Conservation (phyloP, 2,113 vertebrate species). For the Nycticebus coucang region DNA sequence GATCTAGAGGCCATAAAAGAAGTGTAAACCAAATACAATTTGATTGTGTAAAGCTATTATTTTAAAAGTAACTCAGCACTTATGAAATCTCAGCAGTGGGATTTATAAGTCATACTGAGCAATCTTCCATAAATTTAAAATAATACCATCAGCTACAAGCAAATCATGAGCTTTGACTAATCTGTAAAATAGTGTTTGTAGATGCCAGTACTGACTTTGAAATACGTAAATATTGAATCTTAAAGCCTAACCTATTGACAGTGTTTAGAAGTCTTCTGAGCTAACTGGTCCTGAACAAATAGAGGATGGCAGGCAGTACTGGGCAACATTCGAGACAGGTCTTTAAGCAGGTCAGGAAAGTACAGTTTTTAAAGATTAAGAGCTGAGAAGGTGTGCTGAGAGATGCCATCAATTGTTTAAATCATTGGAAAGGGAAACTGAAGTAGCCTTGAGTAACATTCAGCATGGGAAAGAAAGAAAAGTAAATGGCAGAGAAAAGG, state of each 20-base stretch:
- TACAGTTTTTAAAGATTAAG: background rate
- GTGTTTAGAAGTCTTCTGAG: background rate
- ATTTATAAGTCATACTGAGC: background rate
- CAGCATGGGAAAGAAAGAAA: background rate
- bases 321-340: background rate
- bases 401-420: background rate
- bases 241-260: background rate
- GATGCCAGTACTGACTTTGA: background rate
- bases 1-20: background rate
- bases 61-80: slow-evolving; percentile 12
- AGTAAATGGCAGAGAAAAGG: background rate
- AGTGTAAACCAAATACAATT: background rate
- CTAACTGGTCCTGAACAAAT: background rate
- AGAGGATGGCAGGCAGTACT: background rate
- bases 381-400: background rate
- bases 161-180: slow-evolving; percentile 23
- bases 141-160: slow-evolving; percentile 2
- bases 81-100: background rate
- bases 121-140: background rate
- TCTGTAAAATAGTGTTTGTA: slow-evolving; percentile 28
- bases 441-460: background rate
- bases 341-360: background rate
- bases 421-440: background rate
- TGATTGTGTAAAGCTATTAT: background rate
- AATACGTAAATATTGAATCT: background rate